phyloP scores from a whole-genome alignment of 2,888 invertebrate species.

The Cecidostiba fungosa region DNA sequence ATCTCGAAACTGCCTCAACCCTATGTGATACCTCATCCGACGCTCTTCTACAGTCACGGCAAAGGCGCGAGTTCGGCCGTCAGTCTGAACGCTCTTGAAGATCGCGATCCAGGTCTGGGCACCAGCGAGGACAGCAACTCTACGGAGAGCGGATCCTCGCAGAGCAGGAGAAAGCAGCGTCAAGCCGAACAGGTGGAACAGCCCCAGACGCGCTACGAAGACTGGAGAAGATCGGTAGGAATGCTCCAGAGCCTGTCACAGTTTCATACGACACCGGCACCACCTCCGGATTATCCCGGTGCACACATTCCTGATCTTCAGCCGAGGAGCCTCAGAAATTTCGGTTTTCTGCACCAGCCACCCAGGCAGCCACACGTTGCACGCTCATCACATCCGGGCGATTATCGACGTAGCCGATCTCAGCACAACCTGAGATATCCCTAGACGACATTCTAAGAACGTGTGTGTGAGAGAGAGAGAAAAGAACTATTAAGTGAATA shows the following conservation, averaged over 20 bases:
- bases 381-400: conserved; percentile 56
- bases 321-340: conserved; percentile 34
- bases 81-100: conserved; percentile 74
- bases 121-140: conserved; percentile 79
- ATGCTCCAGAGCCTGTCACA: conserved; percentile 73
- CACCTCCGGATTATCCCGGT: conserved; percentile 75
- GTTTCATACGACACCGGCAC: conserved; percentile 70
- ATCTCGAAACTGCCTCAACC: conserved; percentile 70
- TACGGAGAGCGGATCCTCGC: conserved; percentile 77
- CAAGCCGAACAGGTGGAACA: conserved; percentile 64
- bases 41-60: conserved; percentile 69
- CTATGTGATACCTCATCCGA: conserved; percentile 77
- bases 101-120: conserved; percentile 76
- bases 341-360: conserved; percentile 34
- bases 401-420: conserved; percentile 80
- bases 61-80: conserved; percentile 71
- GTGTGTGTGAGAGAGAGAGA: conserved; percentile 34
- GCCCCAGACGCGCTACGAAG: conserved; percentile 66
- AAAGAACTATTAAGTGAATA: conserved; percentile 35
- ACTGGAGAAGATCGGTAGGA: conserved; percentile 76
- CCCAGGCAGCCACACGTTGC: conserved; percentile 49
- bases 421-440: conserved; percentile 83
- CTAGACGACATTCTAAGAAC: conserved; percentile 59
- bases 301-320: conserved; percentile 64
- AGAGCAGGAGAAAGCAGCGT: conserved; percentile 72